Base-by-base conservation (phyloP, 2,113 vertebrate genomes). In the Acinonyx jubatus region DNA sequence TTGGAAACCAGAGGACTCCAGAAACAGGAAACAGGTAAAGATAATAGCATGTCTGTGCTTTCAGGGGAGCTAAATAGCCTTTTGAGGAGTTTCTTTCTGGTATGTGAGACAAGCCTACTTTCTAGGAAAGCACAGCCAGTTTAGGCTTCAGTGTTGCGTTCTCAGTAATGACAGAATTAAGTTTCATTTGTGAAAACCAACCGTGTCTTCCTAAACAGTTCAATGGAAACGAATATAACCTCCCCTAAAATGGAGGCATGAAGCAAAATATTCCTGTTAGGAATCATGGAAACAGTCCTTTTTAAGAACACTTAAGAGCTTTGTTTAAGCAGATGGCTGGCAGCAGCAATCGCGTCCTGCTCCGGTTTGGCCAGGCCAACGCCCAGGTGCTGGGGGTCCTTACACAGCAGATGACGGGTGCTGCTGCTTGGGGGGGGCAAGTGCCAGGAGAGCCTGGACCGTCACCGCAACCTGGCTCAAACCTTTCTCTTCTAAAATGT, bases 401-500 rank as follows among this genome's bases (percentile, higher is more conserved):
- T 97, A 99, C 52, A 98, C 98, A 97, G 99, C 98, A 98, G 99
- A 98, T 84, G 98, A 97, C 94, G 98, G 98, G 80, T 97, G 99
- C 91, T 97, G 99, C 98, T 99, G 98, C 98, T 99, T 99, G 96
- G 99, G 99, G 21, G 99, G 99, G 90, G 99, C 99, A 95, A 99
- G 99, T 66, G 99, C 99, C 98, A 99, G 99, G 98, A 99, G 99
- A 33, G 99, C 99, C 91, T 99, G 98, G 71, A 99, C 99, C 10
- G 99, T 99, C 97, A 99, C 99, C 19, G 99, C 99, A 97, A 99
- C 99, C 99, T 99, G 99, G 98, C 99, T 98, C 99, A 99, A 98
- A 97, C 99, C 99, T 97, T 99, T 99, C 98, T 99, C 99, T 99
- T 99, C 99, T 99, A 99, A 99, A 99, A 99, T 99, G 99, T 99